These are phyloP conservation scores for Dryadula phaetusa DNA, from an alignment of 2,888 invertebrate species.

Conservation along the genomic window DNA sequence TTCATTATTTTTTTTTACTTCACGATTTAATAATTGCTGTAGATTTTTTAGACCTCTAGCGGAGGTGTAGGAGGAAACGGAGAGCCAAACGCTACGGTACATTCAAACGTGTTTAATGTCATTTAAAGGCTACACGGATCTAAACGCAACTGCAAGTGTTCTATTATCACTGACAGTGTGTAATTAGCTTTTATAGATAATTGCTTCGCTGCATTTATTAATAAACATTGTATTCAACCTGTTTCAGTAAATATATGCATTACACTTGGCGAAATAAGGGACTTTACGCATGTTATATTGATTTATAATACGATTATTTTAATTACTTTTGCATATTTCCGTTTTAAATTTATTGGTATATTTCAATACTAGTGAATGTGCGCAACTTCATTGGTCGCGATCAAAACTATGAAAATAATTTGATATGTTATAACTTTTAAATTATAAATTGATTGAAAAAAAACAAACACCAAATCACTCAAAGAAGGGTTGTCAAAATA, in stretches of 20 bases:
- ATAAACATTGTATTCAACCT: constrained; percentile 1
- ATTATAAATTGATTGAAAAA: too few relatives aligned
- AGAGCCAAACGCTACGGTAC: too few relatives aligned
- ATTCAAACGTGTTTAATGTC: background rate
- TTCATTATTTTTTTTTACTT: too few relatives aligned
- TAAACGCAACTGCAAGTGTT: constrained; percentile 1
- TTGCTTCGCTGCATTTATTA: constrained; percentile 9
- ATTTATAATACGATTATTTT: background rate
- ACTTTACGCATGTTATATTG: constrained; percentile 6
- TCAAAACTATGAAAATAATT: too few relatives aligned
- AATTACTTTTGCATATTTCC: background rate
- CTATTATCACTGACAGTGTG: constrained; percentile 13
- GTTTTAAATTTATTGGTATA: background rate
- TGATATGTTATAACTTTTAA: too few relatives aligned
- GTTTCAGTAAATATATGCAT: background rate
- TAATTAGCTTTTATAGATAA: constrained; percentile 17
- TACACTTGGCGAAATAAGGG: background rate
- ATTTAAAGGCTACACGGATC: background rate
- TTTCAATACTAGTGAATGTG: too few relatives aligned
- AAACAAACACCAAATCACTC: too few relatives aligned
- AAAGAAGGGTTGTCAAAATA: too few relatives aligned
- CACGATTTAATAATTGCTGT: too few relatives aligned
- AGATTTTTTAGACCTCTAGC: too few relatives aligned
- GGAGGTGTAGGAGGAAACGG: too few relatives aligned
- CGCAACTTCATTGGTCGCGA: too few relatives aligned